Evolutionary conservation across 2,797 vertebrate species (phyloP).

Genomic region (Peromyscus melanophrys): DNA sequence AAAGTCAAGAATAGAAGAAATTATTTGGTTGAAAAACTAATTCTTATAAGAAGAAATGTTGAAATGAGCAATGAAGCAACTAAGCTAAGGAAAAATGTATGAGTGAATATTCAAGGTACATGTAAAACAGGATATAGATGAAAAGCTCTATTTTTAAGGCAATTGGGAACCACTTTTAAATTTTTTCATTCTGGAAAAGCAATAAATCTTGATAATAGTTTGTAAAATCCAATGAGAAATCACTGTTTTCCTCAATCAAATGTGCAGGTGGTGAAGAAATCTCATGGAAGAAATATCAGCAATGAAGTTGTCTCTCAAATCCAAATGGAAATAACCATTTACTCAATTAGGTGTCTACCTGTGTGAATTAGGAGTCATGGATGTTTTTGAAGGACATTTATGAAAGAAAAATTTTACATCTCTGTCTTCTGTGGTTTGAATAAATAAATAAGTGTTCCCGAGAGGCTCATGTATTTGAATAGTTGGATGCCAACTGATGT

Average conservation of each 20-base stretch:
- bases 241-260: not conserved
- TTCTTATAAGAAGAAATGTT: not conserved
- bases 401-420: not conserved
- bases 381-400: not conserved
- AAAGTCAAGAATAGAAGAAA: not conserved
- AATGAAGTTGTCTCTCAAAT: not conserved
- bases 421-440: not conserved
- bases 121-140: not conserved
- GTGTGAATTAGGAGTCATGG: not conserved
- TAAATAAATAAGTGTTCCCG: not conserved
- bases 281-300: not conserved
- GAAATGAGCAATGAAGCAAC: not conserved
- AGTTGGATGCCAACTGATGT: not conserved
- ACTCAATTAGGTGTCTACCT: not conserved
- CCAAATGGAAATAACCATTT: not conserved
- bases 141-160: not conserved
- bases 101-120: not conserved
- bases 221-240: not conserved
- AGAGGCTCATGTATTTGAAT: not conserved
- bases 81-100: not conserved
- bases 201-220: not conserved
- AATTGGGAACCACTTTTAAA: not conserved
- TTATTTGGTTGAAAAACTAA: not conserved
- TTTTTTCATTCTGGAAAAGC: not conserved
- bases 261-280: not conserved